These are phyloP conservation scores for Ridgeia piscesae DNA, from an alignment of 1,140 invertebrate genomes.

Conservation along the genomic window DNA sequence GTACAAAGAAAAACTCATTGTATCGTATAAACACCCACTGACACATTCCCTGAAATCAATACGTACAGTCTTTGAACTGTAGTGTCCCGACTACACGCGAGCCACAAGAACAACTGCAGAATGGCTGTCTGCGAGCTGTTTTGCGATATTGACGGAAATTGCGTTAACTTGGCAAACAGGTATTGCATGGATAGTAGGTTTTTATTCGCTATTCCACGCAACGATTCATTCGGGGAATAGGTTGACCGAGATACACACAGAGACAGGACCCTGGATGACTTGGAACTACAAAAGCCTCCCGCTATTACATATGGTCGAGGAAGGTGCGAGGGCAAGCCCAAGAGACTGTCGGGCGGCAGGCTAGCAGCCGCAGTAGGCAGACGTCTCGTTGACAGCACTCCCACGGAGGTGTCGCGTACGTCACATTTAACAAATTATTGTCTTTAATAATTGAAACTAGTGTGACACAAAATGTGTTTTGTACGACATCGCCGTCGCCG, in stretches of 20 bases:
- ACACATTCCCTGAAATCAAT: too few relatives aligned
- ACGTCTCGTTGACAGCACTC: not conserved
- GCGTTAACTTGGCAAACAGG: not conserved
- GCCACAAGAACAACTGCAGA: not conserved
- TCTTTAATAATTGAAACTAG: not conserved
- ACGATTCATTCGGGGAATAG: not conserved
- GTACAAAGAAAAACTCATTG: too few relatives aligned
- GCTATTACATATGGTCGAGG: not conserved
- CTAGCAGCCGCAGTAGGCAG: not conserved
- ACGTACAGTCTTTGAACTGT: too few relatives aligned
- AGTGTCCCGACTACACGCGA: not conserved
- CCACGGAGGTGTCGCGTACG: too few relatives aligned
- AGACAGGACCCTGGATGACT: not conserved
- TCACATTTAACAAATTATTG: not conserved
- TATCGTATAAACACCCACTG: too few relatives aligned
- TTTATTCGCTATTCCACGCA: not conserved
- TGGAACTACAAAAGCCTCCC: not conserved
- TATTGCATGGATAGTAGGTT: not conserved
- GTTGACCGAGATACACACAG: not conserved
- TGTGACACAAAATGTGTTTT: not conserved
- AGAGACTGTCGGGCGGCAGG: too few relatives aligned
- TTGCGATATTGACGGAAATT: not conserved
- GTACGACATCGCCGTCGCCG: not conserved
- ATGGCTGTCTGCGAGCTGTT: not conserved
- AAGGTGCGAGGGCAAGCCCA: not conserved